Percentiles rank a stretch among this genome's conserved stretches.
phyloP scores from a whole-genome alignment of 2,888 invertebrate species.

The Leptopilina drosophilae region DNA sequence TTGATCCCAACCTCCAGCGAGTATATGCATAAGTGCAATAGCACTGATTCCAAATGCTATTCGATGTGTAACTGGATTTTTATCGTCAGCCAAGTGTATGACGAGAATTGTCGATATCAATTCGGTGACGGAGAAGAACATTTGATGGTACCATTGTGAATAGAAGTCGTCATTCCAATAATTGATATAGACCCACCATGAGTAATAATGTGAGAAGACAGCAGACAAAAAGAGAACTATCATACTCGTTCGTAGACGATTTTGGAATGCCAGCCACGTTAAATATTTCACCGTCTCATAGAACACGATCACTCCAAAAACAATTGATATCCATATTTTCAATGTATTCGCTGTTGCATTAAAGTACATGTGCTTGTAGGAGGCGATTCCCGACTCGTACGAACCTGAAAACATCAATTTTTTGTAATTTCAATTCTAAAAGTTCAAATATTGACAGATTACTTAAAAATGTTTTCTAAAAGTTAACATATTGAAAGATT shows the following conservation, averaged over 20 bases:
- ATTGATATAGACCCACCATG: slow-evolving; percentile 85
- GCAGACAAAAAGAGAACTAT: slow-evolving; percentile 81
- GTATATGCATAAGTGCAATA: slow-evolving; percentile 81
- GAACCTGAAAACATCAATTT: slow-evolving; percentile 77
- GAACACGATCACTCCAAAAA: slow-evolving; percentile 79
- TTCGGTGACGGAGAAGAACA: slow-evolving; percentile 81
- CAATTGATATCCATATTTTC: slow-evolving; percentile 83
- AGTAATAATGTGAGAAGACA: slow-evolving; percentile 84
- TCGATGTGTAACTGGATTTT: slow-evolving; percentile 78
- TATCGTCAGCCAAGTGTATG: slow-evolving; percentile 79
- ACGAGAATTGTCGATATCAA: slow-evolving; percentile 81
- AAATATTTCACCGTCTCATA: slow-evolving; percentile 82
- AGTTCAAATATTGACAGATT: not conserved
- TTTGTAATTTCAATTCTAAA: slow-evolving; percentile 19
- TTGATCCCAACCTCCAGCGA: slow-evolving; percentile 83
- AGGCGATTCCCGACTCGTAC: slow-evolving; percentile 84
- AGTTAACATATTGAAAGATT: not conserved
- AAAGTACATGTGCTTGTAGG: slow-evolving; percentile 85
- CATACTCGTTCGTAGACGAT: slow-evolving; percentile 81
- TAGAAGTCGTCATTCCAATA: slow-evolving; percentile 86
- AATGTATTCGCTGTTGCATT: slow-evolving; percentile 82
- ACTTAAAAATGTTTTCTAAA: no score
- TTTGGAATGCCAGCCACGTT: slow-evolving; percentile 78
- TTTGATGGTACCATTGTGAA: slow-evolving; percentile 84
- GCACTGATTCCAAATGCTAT: slow-evolving; percentile 80